Conservation (phyloP, 2,113 vertebrate genomes). For the Bettongia penicillata region DNA sequence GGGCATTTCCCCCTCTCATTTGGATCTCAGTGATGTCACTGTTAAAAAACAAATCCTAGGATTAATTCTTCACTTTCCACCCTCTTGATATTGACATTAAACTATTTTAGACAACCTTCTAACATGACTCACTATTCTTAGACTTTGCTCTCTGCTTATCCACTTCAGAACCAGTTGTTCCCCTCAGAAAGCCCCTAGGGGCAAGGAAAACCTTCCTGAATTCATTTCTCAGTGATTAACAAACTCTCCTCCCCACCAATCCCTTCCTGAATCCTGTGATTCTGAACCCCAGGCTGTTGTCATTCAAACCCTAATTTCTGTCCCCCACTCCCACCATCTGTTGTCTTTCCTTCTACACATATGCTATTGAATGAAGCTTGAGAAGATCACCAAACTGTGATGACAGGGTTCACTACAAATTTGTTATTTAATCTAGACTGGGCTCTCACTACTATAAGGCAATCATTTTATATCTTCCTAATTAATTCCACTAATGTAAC, state of each 20-base stretch:
- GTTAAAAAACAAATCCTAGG: not conserved
- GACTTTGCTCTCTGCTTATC: not conserved
- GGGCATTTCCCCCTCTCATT: not conserved
- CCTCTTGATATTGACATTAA: not conserved
- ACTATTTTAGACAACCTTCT: not conserved
- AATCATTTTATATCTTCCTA: not conserved
- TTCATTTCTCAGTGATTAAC: not conserved
- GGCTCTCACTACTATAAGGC: not conserved
- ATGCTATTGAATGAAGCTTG: not conserved
- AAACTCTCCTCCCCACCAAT: not conserved
- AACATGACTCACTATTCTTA: not conserved
- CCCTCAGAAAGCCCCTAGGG: not conserved
- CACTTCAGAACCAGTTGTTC: not conserved
- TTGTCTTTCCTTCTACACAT: not conserved
- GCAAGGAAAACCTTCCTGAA: not conserved
- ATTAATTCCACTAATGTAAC: not conserved
- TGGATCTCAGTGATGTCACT: not conserved
- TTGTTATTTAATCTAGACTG: not conserved
- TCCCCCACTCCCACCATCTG: not conserved
- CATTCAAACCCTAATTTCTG: not conserved
- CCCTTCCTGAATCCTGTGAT: not conserved
- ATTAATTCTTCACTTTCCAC: slow-evolving; percentile 1
- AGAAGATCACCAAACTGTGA: too few species aligned
- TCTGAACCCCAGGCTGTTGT: not conserved
- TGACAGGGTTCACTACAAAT: not conserved